phyloP scores from a whole-genome alignment of 2,113 vertebrate genomes.

The Melanerpes aurifrons region DNA sequence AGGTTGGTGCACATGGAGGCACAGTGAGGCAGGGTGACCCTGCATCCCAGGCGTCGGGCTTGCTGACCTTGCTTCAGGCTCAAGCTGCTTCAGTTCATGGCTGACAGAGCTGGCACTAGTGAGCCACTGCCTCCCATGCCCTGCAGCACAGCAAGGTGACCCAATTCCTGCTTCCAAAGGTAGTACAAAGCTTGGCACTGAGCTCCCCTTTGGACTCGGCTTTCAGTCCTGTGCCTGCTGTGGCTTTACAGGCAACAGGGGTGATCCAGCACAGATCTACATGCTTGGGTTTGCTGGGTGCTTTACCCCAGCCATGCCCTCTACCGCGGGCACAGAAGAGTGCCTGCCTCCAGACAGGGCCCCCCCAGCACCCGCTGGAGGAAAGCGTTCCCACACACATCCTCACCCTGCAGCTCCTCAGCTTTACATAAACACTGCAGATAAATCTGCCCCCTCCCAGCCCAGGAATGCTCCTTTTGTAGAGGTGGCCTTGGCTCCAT shows the following conservation, averaged over 20 bases:
- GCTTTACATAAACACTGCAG: constrained; percentile 36
- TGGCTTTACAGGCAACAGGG: rapidly evolving
- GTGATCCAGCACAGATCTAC: neutral
- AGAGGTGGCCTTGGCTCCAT: constrained; percentile 30
- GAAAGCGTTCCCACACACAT: neutral
- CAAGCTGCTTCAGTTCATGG: neutral
- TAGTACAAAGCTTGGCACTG: neutral
- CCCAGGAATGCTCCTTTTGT: constrained; percentile 50
- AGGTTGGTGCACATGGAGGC: neutral
- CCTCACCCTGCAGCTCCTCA: neutral
- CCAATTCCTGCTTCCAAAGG: neutral
- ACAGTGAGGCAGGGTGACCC: neutral
- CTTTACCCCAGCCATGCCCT: neutral
- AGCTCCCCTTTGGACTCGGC: neutral
- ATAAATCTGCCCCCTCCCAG: constrained; percentile 39
- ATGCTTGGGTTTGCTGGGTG: neutral
- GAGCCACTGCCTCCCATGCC: rapidly evolving
- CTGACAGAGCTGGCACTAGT: neutral
- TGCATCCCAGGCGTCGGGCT: rapidly evolving
- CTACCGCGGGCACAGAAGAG: neutral
- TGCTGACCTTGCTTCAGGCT: neutral
- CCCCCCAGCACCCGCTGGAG: neutral
- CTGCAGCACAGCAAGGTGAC: neutral
- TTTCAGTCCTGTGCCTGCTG: rapidly evolving
- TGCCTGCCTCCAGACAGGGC: neutral